These are phyloP conservation scores for Corynorhinus townsendii DNA, from an alignment of 2,113 vertebrate genomes.

Conservation along the genomic window DNA sequence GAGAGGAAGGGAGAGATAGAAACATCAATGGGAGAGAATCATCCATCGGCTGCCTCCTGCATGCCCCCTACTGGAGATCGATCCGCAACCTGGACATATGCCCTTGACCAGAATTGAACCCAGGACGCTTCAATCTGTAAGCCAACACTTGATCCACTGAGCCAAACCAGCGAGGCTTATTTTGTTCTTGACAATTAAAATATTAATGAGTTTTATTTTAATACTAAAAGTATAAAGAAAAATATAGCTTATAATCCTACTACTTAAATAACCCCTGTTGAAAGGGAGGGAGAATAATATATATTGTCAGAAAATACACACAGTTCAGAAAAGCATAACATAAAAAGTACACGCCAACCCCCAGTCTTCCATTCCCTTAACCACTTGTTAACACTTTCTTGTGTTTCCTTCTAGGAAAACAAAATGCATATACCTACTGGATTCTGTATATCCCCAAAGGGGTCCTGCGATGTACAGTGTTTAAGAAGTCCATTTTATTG, in stretches of 20 bases:
- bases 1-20: too few relatives aligned
- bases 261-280: conserved; percentile 2
- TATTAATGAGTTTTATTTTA: conserved; percentile 28
- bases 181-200: conserved; percentile 36
- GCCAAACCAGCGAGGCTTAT: not conserved
- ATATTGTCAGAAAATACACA: conserved; percentile 1
- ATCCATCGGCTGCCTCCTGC: too few relatives aligned
- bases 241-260: not conserved
- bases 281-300: conserved; percentile 4
- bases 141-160: too few relatives aligned
- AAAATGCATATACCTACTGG: not conserved
- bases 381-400: conserved; percentile 13
- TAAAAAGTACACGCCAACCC: not conserved
- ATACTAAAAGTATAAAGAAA: conserved; percentile 4
- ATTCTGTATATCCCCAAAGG: not conserved
- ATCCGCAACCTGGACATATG: too few relatives aligned
- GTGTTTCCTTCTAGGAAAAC: not conserved
- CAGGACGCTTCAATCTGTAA: too few relatives aligned
- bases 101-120: too few relatives aligned
- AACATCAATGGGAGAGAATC: too few relatives aligned
- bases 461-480: not conserved
- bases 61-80: too few relatives aligned
- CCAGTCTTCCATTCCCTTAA: not conserved
- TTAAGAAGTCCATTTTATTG: conserved; percentile 1
- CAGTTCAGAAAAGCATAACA: not conserved